Conservation (phyloP, 2,888 invertebrate genomes). For the Oscheius sp. region DNA sequence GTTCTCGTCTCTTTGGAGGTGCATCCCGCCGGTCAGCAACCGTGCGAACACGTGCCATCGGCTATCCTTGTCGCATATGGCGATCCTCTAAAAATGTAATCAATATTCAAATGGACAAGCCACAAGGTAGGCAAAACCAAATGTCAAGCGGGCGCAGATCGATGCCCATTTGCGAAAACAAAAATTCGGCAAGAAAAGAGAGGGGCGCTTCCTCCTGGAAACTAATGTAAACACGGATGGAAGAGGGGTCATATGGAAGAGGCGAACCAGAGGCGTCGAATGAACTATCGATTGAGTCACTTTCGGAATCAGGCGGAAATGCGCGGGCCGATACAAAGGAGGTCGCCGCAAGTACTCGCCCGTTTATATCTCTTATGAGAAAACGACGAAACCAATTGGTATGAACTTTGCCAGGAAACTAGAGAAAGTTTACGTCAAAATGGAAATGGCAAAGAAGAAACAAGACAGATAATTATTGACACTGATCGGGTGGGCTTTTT, state of each 20-base stretch:
- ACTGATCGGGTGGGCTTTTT: too few species aligned
- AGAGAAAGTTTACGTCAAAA: not conserved
- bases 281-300: constrained; percentile 20
- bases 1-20: not conserved
- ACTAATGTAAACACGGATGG: constrained; percentile 11
- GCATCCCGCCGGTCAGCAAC: constrained; percentile 25
- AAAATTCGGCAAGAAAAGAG: constrained; percentile 21
- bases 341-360: constrained; percentile 8
- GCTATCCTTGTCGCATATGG: constrained; percentile 14
- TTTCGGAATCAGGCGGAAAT: constrained; percentile 24
- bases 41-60: constrained; percentile 30
- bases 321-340: constrained; percentile 10
- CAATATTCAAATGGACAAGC: constrained; percentile 8
- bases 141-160: constrained; percentile 24
- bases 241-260: not conserved
- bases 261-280: not conserved
- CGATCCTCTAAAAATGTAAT: constrained; percentile 8
- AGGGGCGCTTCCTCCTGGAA: not conserved
- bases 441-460: not conserved
- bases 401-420: not conserved
- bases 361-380: not conserved
- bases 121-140: constrained; percentile 3
- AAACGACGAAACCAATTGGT: too few species aligned
- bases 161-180: constrained; percentile 31
- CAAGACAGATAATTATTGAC: too few species aligned